Evolutionary conservation across 2,113 vertebrate genomes (phyloP).

Genomic region (Melospiza melodia): DNA sequence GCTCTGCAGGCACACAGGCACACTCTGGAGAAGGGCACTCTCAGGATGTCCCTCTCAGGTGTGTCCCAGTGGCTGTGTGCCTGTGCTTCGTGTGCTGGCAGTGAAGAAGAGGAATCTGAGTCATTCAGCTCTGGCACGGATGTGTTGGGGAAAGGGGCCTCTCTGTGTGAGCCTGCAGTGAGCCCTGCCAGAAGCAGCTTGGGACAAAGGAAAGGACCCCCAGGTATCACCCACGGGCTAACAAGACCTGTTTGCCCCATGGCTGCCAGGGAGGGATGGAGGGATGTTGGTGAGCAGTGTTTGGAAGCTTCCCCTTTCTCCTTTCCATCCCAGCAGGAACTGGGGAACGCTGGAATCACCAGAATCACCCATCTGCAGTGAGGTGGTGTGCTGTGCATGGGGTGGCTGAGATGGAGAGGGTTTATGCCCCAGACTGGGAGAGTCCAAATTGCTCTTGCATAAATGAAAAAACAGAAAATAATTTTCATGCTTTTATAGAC

Average conservation of each 20-base stretch:
- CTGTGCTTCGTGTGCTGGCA: neutral
- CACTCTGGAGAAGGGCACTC: neutral
- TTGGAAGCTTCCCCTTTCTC: neutral
- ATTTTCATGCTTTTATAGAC: neutral
- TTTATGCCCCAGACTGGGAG: neutral
- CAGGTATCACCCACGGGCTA: neutral
- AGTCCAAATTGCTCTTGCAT: neutral
- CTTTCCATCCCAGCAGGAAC: neutral
- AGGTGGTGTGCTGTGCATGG: fast-evolving
- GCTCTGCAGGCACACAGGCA: neutral
- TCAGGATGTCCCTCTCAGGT: neutral
- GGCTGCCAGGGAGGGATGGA: fast-evolving
- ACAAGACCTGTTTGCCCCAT: neutral
- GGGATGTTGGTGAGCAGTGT: neutral
- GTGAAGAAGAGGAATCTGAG: neutral
- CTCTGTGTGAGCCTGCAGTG: neutral
- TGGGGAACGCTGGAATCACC: neutral
- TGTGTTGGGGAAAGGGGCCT: neutral
- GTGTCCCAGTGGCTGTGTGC: neutral
- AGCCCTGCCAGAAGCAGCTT: neutral
- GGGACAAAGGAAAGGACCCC: neutral
- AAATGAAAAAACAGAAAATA: neutral
- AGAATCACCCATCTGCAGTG: fast-evolving
- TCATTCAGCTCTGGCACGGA: neutral
- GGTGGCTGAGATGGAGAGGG: neutral